phyloP scores from a whole-genome alignment of 2,797 vertebrate genomes.

The Neosalanx taihuensis region DNA sequence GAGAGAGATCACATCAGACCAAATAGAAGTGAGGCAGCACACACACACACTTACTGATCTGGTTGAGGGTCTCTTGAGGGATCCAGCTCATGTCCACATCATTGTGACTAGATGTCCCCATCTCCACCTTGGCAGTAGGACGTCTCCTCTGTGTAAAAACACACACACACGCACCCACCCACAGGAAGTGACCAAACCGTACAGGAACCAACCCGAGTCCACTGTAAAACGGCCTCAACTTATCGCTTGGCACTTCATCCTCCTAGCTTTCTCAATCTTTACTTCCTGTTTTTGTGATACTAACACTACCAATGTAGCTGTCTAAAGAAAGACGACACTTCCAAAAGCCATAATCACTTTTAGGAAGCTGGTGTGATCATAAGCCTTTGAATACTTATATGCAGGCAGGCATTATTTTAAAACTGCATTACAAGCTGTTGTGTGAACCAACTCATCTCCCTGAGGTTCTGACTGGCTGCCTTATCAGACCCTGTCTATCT shows the following conservation, averaged over 20 bases:
- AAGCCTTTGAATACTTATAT: too few relatives aligned
- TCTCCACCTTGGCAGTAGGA: conserved; percentile 90
- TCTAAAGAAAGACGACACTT: neutral
- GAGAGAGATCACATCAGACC: neutral
- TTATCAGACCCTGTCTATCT: conserved; percentile 5
- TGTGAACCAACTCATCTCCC: too few relatives aligned
- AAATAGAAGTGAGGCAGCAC: too few relatives aligned
- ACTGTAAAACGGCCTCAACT: neutral
- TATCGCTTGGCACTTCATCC: neutral
- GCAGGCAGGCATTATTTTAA: too few relatives aligned
- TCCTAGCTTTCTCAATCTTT: neutral
- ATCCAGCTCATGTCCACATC: conserved; percentile 99
- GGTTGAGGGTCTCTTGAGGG: conserved; percentile 95
- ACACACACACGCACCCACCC: neutral
- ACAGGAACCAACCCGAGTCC: neutral
- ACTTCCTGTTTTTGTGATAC: neutral
- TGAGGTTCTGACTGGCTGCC: neutral
- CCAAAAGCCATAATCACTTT: too few relatives aligned
- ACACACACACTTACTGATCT: conserved; percentile 91
- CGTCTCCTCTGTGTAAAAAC: conserved; percentile 81
- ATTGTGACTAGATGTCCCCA: conserved; percentile 93
- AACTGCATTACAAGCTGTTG: too few relatives aligned
- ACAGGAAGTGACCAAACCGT: neutral
- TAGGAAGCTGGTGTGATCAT: too few relatives aligned
- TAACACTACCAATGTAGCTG: neutral